Evolutionary conservation across 2,797 vertebrate species (phyloP), one percentile per base, ranked within the genome.

Genomic region (Crossoptilon crossoptilon): DNA sequence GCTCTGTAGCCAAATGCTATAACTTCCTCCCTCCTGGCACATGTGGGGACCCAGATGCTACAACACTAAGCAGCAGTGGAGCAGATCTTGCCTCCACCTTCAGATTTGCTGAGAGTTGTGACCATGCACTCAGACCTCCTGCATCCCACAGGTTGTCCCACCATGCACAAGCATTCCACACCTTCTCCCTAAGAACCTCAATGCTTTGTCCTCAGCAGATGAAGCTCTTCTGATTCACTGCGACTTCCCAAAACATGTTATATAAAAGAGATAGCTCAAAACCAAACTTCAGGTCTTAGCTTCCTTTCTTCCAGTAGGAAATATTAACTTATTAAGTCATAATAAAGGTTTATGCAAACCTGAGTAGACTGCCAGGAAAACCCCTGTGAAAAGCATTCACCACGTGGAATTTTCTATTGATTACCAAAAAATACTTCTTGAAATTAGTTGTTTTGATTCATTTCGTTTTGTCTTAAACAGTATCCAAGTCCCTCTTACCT

Each of bases 401-500:
- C 7, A 23, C 26, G 18, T 0, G 1, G 37, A 60, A 4, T 60
- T 78, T 95, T 67, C 67, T 64, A 73, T 10, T 3, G 41, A 3
- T 31, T 60, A 37, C 6, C 37, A 81, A 31, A 58, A 46, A 67
- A 58, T 9, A 41, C 9, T 41, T 56, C 31, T 51, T 19, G 14
- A 46, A 73, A 35, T 4, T 51, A 82, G 21, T 6, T 48, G 1
- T 7, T 80, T 62, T 72, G 46, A 23, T 48, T 49, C 3, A 7
- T 49, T 46, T 44, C 4, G 9, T 44, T 48, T 48, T 48, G 46
- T 48, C 59, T 59, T 31, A 49, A 71, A 17, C 1, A 79, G 39
- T 8, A 5, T 78, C 48, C 51, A 18, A 31, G 8, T 2, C 22
- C 31, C 39, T 79, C 97, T 84, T 73, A 99, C 99, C 98, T 99